Conservation (phyloP, 2,888 invertebrate genomes). For the Rotaria socialis region DNA sequence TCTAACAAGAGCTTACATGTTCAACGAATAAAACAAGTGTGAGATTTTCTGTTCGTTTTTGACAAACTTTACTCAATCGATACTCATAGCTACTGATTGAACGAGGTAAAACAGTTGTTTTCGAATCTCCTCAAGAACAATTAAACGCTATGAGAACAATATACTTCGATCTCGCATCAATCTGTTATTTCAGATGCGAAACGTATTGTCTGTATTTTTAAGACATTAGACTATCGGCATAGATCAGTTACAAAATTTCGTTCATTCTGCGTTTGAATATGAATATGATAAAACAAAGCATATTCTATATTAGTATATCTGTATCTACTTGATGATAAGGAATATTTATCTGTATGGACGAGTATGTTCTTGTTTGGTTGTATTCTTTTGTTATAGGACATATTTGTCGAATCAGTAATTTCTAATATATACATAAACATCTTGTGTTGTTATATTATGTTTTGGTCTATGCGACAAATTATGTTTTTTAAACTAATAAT, state of each 20-base stretch:
- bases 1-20: no score
- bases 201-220: neutral
- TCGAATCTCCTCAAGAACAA: no score
- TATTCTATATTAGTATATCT: neutral
- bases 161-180: neutral
- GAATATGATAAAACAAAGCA: neutral
- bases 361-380: neutral
- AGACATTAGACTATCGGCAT: neutral
- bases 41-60: no score
- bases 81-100: no score
- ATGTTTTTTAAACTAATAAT: no score
- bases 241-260: neutral
- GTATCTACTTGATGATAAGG: neutral
- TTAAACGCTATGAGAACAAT: no score
- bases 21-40: no score
- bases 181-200: neutral
- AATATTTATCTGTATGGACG: neutral
- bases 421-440: neutral
- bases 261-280: neutral
- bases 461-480: no score
- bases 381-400: neutral
- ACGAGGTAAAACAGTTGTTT: no score
- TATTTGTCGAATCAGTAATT: neutral
- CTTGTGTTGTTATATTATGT: neutral
- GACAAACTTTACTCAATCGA: no score